Percentiles rank a stretch among this genome's conserved stretches.
phyloP scores from a whole-genome alignment of 2,797 vertebrate species.

The Oceanodroma leucorhoa region DNA sequence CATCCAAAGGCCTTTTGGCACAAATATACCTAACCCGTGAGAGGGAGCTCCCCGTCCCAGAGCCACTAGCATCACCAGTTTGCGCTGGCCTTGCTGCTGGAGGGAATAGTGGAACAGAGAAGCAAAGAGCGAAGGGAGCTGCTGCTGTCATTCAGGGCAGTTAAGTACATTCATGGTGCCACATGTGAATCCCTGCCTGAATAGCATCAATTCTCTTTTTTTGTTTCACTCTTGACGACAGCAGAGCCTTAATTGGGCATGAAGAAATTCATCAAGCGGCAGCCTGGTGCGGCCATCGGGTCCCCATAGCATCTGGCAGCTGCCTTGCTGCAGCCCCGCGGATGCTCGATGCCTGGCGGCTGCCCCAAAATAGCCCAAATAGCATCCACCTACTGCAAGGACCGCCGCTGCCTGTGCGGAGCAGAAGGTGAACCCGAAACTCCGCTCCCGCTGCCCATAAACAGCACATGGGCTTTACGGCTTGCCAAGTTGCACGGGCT shows the following conservation, averaged over 20 bases:
- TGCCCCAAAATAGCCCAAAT: background rate
- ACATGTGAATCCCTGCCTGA: background rate
- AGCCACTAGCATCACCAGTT: background rate
- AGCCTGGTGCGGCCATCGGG: background rate
- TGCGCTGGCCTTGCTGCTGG: background rate
- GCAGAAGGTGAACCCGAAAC: background rate
- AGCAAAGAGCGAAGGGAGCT: background rate
- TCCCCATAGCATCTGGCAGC: slow-evolving; percentile 62
- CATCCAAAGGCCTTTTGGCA: background rate
- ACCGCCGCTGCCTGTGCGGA: fast-evolving
- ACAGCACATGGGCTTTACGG: background rate
- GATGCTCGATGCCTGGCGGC: background rate
- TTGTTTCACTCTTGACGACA: slow-evolving; percentile 25
- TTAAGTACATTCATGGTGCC: background rate
- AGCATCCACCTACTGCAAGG: background rate
- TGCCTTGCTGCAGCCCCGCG: background rate
- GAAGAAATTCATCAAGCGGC: slow-evolving; percentile 61
- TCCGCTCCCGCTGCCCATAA: background rate
- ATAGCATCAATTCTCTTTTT: background rate
- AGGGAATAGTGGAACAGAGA: background rate
- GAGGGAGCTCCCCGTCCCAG: background rate
- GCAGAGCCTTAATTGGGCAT: slow-evolving; percentile 49
- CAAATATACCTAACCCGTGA: background rate
- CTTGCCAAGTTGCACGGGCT: background rate
- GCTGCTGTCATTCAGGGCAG: background rate